Evolutionary conservation across 2,888 invertebrate species (phyloP), one percentile per base, ranked within the genome.

Genomic region (Oxytorus armatus): DNA sequence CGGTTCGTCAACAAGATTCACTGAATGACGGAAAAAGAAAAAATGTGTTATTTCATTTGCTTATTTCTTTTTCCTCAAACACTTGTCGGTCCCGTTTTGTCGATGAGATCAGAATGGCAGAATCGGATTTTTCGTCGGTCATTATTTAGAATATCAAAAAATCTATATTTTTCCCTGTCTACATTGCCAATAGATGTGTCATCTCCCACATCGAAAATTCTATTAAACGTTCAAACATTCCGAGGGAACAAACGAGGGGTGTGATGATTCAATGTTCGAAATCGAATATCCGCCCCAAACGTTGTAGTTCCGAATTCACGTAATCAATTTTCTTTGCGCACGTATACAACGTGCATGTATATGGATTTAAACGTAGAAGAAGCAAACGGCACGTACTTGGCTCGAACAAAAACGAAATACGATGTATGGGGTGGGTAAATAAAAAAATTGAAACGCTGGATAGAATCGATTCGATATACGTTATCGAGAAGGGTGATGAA

Each of bases 381-480:
- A 3, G 42, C 23, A 36, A 75, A 76, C 51, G 68, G 51, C 49
- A 16, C 14, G 25, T 29, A 59, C 42, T 49, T 18, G n/a, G 21
- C 11, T n/a, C 16, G 55, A 49, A 36, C 47, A 47, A 47, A 49
- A 59, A n/a, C 33, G 59, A 39, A 16, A 18, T 44, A 23, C 29
- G 23, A 5, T 14, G 14, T 10, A 23, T 39, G 29, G 25, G n/a
- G 21, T 14, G 16, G 57, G 36, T 29, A 39, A 21, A 33, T 16
- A 72, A 53, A 53, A 72, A 61, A 21, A 55, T 78, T 44, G 61
- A 61, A 78, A 61, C 21, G 33, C n/a, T 53, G 44, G 53, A 73
- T 68, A 65, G 49, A 61, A 78, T 65, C 68, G 66, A 79, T 73
- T 47, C 14, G 61, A 66, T 68, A 23, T 29, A 36, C 16, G 39